Base-by-base conservation (phyloP, 2,797 vertebrate genomes). In the Prunella strophiata region DNA sequence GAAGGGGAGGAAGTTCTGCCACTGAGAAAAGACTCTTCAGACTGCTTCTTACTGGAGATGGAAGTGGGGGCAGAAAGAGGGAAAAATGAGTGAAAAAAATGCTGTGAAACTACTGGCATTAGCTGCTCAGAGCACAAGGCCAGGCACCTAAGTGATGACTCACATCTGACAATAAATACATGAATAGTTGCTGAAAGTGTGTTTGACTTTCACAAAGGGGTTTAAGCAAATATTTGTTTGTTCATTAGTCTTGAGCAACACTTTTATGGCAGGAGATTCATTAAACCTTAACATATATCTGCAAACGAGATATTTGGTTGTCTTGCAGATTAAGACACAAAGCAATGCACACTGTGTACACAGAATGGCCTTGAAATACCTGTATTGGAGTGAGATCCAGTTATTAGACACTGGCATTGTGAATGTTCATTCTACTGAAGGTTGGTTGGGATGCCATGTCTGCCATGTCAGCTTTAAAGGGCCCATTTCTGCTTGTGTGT, bases 201-300 rank as follows among this genome's bases (percentile, higher is more conserved):
- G 96, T 98, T 97, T 98, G 96, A 98, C 97, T 98, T 98, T 97
- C 96, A 97, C 97, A 97, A 98, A 98, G 94, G 87, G 81, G 74
- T 96, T 98, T 98, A 97, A 97, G 95, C 96, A 98, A 97, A 98
- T 97, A 97, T 97, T 97, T 95, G 85, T 97, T 98, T 98, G 96
- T 94, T 98, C 97, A 96, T 98, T 98, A 98, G 96, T 98, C 94
- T 97, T 97, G 95, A 97, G 96, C 93, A 98, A 97, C 95, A 94
- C 77, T 97, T 98, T 98, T 96, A 98, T 91, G 88, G 96, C 91
- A 96, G 92, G 71, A 97, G 96, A 96, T 97, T 97, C 96, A 97
- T 98, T 98, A 98, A 97, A 97, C 94, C 97, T 88, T 97, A 98
- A 97, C 97, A 74, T 94, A 97, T 66, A 95, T 95, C 96, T 97